Evolutionary conservation across 2,888 invertebrate genomes (phyloP).

Genomic region (Ashinkailepas kermadecensis): DNA sequence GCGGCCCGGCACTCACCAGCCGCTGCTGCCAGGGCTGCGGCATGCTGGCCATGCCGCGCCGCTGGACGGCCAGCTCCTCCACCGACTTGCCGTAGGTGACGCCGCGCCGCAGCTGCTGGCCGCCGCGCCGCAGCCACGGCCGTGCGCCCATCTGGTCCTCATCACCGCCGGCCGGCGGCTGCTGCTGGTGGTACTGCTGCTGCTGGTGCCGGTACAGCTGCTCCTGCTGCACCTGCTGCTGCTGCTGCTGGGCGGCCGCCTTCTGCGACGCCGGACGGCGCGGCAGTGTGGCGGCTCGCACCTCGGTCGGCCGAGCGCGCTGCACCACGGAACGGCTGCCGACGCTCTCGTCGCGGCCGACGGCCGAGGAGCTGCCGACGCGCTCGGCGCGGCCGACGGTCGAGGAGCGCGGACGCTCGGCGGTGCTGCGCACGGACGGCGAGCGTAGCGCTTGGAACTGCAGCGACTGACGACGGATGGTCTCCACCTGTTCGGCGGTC

Average conservation of each 20-base stretch:
- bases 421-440: not conserved
- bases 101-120: not conserved
- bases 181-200: not conserved
- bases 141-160: not conserved
- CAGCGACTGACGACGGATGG: not conserved
- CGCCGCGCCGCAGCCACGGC: not conserved
- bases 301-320: not conserved
- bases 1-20: not conserved
- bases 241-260: not conserved
- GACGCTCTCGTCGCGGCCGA: not conserved
- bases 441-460: not conserved
- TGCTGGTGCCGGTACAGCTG: not conserved
- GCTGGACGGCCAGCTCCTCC: slow-evolving; percentile 8
- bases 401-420: not conserved
- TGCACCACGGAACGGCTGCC: not conserved
- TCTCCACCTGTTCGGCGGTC: not conserved
- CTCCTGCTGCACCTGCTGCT: not conserved
- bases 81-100: not conserved
- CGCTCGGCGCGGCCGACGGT: not conserved
- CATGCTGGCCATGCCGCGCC: not conserved
- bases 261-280: not conserved
- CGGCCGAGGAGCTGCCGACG: not conserved
- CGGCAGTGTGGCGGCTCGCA: not conserved
- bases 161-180: not conserved
- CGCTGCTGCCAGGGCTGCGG: slow-evolving; percentile 18